Percentiles rank a stretch among this genome's conserved stretches.
Conservation (phyloP, 2,113 vertebrate species). For the Spea bombifrons region DNA sequence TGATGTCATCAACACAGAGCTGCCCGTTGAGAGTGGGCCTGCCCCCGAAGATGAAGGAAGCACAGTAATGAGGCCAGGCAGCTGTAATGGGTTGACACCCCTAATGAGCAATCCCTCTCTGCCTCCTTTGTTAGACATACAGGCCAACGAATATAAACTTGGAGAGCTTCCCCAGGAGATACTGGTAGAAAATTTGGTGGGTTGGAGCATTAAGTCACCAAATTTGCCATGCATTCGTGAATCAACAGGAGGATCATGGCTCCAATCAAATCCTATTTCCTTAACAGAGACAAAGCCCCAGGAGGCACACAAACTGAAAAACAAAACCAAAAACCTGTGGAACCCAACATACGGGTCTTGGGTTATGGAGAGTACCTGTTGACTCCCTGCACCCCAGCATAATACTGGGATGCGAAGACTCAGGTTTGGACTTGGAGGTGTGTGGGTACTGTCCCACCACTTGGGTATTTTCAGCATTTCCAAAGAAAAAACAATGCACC, state of each 20-base stretch:
- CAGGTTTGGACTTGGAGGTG: conserved; percentile 59
- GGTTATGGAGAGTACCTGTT: conserved; percentile 76
- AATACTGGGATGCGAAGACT: conserved; percentile 64
- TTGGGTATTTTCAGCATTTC: conserved; percentile 60
- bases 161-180: conserved; percentile 66
- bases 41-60: conserved; percentile 72
- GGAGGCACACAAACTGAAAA: conserved; percentile 74
- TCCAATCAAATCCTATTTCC: conserved; percentile 59
- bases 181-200: conserved; percentile 65
- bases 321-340: conserved; percentile 89
- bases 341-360: conserved; percentile 89
- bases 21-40: conserved; percentile 77
- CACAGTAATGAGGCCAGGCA: conserved; percentile 64
- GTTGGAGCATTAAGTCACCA: conserved; percentile 61
- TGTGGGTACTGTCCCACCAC: conserved; percentile 58
- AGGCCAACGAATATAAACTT: conserved; percentile 51
- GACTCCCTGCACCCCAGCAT: conserved; percentile 49
- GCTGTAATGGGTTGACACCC: conserved; percentile 68
- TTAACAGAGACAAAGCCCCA: conserved; percentile 65
- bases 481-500: conserved; percentile 56
- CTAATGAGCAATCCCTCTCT: conserved; percentile 65
- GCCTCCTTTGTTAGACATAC: conserved; percentile 52
- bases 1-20: conserved; percentile 82
- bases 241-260: conserved; percentile 47
- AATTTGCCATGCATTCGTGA: conserved; percentile 55